These are phyloP conservation scores for Laothoe populi DNA, from an alignment of 2,888 invertebrate species.

Conservation along the genomic window DNA sequence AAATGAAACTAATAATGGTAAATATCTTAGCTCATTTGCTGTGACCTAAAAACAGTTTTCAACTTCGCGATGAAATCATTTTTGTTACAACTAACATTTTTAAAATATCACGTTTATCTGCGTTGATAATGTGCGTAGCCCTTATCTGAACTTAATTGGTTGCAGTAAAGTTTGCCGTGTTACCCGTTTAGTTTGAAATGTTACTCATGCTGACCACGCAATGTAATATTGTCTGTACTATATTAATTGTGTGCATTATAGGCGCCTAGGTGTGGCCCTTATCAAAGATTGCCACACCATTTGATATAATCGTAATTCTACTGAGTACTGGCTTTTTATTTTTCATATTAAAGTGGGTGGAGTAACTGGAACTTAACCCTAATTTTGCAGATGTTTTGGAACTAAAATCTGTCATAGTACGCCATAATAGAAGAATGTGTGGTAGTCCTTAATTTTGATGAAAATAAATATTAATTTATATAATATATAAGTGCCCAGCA, in stretches of 20 bases:
- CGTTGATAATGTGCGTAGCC: slow-evolving; percentile 59
- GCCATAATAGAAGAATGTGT: too few species aligned
- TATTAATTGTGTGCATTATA: slow-evolving; percentile 50
- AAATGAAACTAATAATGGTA: neutral
- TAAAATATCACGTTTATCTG: slow-evolving; percentile 60
- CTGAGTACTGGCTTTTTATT: slow-evolving; percentile 19
- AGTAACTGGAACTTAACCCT: neutral
- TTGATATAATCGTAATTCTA: slow-evolving; percentile 34
- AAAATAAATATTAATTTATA: too few species aligned
- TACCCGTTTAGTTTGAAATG: slow-evolving; percentile 49
- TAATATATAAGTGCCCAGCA: too few species aligned
- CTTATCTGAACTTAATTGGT: slow-evolving; percentile 74
- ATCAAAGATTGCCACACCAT: slow-evolving; percentile 51
- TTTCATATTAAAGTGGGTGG: neutral
- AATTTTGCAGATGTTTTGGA: neutral
- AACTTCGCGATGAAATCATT: slow-evolving; percentile 64
- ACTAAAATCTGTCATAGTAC: too few species aligned
- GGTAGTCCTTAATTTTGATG: too few species aligned
- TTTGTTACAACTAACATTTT: slow-evolving; percentile 49
- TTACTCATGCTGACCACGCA: slow-evolving; percentile 25
- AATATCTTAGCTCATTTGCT: neutral
- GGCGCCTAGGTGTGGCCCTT: slow-evolving; percentile 66
- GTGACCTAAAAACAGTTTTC: slow-evolving; percentile 51
- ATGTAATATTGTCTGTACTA: slow-evolving; percentile 32
- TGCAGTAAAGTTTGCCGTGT: slow-evolving; percentile 48